phyloP scores from a whole-genome alignment of 2,113 vertebrate species.

The Bombycilla garrulus region DNA sequence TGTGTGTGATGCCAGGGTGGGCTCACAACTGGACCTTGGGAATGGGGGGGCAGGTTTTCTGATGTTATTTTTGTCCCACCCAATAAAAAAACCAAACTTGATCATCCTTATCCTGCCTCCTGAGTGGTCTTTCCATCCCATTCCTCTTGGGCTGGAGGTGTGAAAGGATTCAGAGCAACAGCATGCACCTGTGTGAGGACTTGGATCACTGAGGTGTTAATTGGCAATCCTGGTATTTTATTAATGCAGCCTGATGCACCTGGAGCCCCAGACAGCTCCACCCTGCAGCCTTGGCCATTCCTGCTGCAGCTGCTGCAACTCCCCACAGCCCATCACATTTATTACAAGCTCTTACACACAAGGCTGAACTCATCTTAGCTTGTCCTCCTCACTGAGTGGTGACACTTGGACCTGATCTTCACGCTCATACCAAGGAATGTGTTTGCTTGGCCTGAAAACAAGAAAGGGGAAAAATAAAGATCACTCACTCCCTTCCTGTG shows the following conservation, averaged over 20 bases:
- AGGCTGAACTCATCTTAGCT: background rate
- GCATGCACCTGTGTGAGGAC: background rate
- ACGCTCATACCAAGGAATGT: slow-evolving; percentile 26
- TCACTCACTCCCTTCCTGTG: background rate
- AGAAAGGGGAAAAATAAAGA: background rate
- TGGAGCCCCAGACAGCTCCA: background rate
- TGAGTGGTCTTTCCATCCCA: accelerated
- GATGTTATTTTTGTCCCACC: background rate
- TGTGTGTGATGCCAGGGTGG: accelerated
- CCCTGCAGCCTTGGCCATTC: background rate
- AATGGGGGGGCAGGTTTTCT: background rate
- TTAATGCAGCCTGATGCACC: background rate
- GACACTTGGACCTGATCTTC: background rate
- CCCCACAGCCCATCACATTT: background rate
- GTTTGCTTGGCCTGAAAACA: slow-evolving; percentile 45
- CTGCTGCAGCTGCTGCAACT: background rate
- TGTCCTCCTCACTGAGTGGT: background rate
- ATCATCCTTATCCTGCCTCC: background rate
- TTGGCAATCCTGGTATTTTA: background rate
- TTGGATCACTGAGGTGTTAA: no score
- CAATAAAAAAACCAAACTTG: background rate
- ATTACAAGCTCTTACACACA: slow-evolving; percentile 17
- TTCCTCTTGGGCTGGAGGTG: accelerated
- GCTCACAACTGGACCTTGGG: accelerated
- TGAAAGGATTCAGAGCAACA: background rate